Conservation (phyloP, 2,888 invertebrate genomes). For the Drosophila lutescens region DNA sequence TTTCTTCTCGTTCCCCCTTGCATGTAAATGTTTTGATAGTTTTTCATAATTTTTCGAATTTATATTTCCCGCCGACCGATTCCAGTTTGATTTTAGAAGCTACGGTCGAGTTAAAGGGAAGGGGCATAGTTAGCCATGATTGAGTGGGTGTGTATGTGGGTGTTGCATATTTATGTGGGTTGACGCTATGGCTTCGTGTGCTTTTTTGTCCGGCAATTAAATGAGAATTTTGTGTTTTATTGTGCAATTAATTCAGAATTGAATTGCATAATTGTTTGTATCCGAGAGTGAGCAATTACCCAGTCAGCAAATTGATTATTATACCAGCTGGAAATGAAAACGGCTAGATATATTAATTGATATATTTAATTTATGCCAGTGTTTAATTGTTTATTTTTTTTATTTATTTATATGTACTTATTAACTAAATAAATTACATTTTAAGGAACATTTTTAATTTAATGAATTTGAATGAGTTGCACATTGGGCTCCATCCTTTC, state of each 20-base stretch:
- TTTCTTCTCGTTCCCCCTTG: constrained; percentile 31
- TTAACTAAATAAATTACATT: not conserved
- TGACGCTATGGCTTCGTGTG: constrained; percentile 46
- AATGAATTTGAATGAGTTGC: not conserved
- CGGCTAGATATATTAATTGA: not conserved
- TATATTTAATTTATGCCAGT: no score
- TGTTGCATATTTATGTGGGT: constrained; percentile 66
- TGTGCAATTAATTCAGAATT: constrained; percentile 77
- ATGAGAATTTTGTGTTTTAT: constrained; percentile 67
- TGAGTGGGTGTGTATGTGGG: constrained; percentile 32
- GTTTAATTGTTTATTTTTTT: not conserved
- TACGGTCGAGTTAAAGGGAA: not conserved
- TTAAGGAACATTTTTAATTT: not conserved
- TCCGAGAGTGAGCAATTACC: constrained; percentile 53
- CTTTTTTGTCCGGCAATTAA: constrained; percentile 73
- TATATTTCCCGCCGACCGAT: constrained; percentile 35
- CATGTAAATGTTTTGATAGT: constrained; percentile 81
- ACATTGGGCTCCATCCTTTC: not conserved
- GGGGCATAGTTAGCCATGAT: constrained; percentile 9
- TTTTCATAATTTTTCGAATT: constrained; percentile 71
- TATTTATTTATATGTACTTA: not conserved
- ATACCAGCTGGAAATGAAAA: constrained; percentile 4
- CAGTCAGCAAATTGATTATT: constrained; percentile 27
- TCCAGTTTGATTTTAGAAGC: constrained; percentile 66
- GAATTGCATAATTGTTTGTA: constrained; percentile 75